Evolutionary conservation across 2,113 vertebrate genomes (phyloP), one percentile per base, ranked within the genome.

Genomic region (Macrotus californicus): DNA sequence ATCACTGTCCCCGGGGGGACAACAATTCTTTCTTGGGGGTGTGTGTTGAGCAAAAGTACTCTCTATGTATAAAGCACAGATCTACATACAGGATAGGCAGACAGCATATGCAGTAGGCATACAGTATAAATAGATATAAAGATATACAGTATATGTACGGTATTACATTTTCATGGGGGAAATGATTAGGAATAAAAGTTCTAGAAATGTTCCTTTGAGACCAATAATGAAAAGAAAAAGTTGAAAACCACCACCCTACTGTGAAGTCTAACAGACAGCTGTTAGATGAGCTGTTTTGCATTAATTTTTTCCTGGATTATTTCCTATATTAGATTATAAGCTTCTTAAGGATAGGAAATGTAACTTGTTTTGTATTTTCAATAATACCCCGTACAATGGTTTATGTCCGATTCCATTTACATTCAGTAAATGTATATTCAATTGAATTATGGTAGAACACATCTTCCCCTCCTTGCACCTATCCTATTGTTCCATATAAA

Each of bases 341-440:
- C 7, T 82, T 82, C 69, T 75, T 82, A 87, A 75, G 67, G 50
- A 67, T 54, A 86, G 54, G n/a, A 93, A 81, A 86, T 67, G 18
- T 56, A 93, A 56, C 12, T 75, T 86, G 36, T 75, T 93, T 76
- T 69, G 24, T 91, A 70, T 82, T 82, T 96, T 91, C 50, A 94
- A 5, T 72, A 64, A 96, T 46, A 61, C 24, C 43, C 46, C 46
- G 19, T 50, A 87, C 56, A 88, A 72, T 48, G 34, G 24, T 84
- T 82, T 88, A 39, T n/a, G 43, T 84, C 48, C 43, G 72, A 18
- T 22, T 83, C 31, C 72, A 96, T 72, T 64, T 64, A 29, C 29
- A 64, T 64, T 31, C 46, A 56, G 19, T 84, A 92, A 72, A 73
- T 72, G 52, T 34, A 34, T 70, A 79, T 22, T 79, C 77, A 39